A percentile compares a stretch with the other conserved stretches of the same genome.
These are phyloP conservation scores for Eremophila alpestris DNA, from an alignment of 2,797 vertebrate species.

Conservation along the genomic window DNA sequence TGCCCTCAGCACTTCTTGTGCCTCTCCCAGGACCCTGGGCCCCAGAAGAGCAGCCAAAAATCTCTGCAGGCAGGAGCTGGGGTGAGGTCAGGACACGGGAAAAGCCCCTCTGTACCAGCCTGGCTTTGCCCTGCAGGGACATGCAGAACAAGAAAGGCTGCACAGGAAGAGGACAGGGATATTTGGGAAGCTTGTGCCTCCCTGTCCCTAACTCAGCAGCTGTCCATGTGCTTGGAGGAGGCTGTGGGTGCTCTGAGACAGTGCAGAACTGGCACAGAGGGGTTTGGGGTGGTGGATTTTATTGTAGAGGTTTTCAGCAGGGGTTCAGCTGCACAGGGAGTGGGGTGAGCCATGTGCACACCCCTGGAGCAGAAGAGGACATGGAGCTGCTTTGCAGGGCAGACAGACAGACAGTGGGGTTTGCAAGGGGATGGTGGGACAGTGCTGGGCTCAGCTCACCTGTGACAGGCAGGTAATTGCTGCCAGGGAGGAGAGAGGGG, in stretches of 20 bases:
- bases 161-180: background rate
- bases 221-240: background rate
- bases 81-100: background rate
- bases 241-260: background rate
- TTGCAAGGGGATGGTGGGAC: background rate
- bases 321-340: background rate
- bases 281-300: background rate
- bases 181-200: background rate
- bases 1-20: background rate
- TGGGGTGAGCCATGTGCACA: background rate
- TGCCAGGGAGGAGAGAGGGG: background rate
- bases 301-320: background rate
- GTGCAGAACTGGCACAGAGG: accelerated
- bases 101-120: background rate
- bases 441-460: background rate
- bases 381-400: background rate
- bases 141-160: background rate
- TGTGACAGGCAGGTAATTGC: background rate
- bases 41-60: background rate
- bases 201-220: background rate
- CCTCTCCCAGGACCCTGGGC: background rate
- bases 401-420: background rate
- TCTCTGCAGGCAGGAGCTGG: background rate
- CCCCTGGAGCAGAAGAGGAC: background rate
- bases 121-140: background rate